Conservation (phyloP, 2,797 vertebrate species). For the Sebastiscus albofasciatus region DNA sequence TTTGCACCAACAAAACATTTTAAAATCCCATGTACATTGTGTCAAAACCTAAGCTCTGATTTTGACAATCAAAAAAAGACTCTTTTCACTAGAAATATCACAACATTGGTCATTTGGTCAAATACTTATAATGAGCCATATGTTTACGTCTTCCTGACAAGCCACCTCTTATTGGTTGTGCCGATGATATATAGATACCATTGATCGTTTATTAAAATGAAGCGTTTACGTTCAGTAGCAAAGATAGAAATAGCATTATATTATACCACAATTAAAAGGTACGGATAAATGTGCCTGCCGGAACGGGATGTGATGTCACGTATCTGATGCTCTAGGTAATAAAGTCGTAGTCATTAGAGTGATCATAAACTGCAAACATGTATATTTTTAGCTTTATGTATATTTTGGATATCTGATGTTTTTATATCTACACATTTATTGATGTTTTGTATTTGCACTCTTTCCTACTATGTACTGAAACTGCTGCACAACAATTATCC, state of each 20-base stretch:
- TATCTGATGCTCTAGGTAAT: too few species aligned
- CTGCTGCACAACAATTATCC: too few species aligned
- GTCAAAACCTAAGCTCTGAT: neutral
- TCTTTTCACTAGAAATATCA: neutral
- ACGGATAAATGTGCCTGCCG: too few species aligned
- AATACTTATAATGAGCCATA: neutral
- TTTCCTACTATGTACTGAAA: too few species aligned
- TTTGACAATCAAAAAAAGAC: neutral
- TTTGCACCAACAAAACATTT: neutral
- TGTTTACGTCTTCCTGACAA: neutral
- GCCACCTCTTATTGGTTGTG: neutral
- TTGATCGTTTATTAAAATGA: neutral
- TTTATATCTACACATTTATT: too few species aligned
- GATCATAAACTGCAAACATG: too few species aligned
- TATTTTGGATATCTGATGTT: too few species aligned
- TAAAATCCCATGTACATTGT: neutral
- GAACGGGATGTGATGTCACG: too few species aligned
- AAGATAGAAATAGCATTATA: neutral
- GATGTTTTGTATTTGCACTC: too few species aligned
- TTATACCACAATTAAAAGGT: neutral
- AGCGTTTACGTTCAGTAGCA: neutral
- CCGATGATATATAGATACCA: neutral
- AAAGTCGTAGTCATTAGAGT: too few species aligned
- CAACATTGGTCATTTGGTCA: neutral
- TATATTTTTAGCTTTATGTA: too few species aligned